Evolutionary conservation across 2,113 vertebrate species (phyloP).

Genomic region (Myotis lucifugus): DNA sequence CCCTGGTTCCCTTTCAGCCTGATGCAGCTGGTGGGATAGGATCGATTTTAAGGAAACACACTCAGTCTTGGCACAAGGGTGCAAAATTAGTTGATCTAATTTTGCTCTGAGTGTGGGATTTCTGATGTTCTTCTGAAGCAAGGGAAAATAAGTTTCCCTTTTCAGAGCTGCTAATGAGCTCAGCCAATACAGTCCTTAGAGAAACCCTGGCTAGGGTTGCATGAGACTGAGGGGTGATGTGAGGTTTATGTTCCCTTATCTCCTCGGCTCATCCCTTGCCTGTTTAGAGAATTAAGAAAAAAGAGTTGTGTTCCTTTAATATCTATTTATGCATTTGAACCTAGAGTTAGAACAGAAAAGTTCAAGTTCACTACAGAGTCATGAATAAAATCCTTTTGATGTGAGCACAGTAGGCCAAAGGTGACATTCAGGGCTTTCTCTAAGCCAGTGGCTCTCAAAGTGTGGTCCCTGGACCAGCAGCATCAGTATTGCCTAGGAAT

Average conservation of each 20-base stretch:
- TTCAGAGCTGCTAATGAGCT: background rate
- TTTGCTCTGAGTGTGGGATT: background rate
- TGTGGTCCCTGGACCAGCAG: background rate
- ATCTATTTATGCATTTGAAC: background rate
- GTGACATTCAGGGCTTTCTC: background rate
- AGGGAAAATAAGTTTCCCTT: background rate
- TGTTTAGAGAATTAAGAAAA: background rate
- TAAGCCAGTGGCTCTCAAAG: background rate
- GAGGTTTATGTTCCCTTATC: background rate
- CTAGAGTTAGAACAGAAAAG: conserved; percentile 6
- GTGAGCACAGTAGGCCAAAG: background rate
- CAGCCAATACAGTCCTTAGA: background rate
- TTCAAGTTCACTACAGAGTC: background rate
- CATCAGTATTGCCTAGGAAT: background rate
- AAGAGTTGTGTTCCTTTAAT: background rate
- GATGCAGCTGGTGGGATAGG: background rate
- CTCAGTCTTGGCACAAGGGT: background rate
- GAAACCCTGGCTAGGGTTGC: background rate
- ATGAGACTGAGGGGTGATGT: background rate
- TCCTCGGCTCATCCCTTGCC: background rate
- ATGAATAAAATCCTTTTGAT: background rate
- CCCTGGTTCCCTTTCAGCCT: background rate
- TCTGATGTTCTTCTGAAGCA: background rate
- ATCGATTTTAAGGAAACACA: background rate
- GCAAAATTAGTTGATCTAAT: background rate